Base-by-base conservation (phyloP, 2,113 vertebrate genomes). In the Pangasianodon gigas region DNA sequence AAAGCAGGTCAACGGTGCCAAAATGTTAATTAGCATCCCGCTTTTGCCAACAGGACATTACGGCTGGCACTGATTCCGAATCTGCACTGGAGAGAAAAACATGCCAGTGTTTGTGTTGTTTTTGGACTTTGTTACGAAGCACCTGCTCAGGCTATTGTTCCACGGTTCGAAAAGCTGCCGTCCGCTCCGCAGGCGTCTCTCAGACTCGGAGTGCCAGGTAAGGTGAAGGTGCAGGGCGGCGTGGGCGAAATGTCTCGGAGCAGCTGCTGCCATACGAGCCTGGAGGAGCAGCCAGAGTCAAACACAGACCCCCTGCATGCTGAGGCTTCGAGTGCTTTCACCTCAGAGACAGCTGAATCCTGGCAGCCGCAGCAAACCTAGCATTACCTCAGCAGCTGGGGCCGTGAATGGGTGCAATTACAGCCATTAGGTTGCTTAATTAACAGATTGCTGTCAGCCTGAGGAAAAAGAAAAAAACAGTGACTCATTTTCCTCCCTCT, bases 391-490 rank as follows among this genome's bases (percentile, higher is more conserved):
- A 88, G 90, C 91, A 92, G 92, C 91, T 92, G 91, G 89, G 80
- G 67, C 88, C 29, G 65, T 89, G 90, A 92, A 91, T 84, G 91
- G 82, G 86, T 80, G 88, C 92, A 92, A 93, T 94, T 92, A 92
- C 85, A 91, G 88, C 81, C 91, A 94, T 93, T 93, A 93, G 91
- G 80, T 81, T 82, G 89, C 90, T 91, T 92, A 93, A 93, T 94
- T 94, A 94, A 93, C 92, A 93, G 91, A 93, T 92, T 89, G 88
- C 89, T 90, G 92, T 94, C 93, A 93, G 84, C 89, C 52, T 44
- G 89, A 77, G 75, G 44, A 65, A 46, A 75, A 48, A 48, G 4
- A 71, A 48, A 51, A 51, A 19, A 44, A 5, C 19, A 2, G 9
- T 24, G 79, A 65, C 48, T 48, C 58, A 19, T 80, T 79, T 80